Percentiles rank a stretch among this genome's conserved stretches.
Evolutionary conservation across 2,888 invertebrate genomes (phyloP).

Genomic region (Lumbricus terrestris): DNA sequence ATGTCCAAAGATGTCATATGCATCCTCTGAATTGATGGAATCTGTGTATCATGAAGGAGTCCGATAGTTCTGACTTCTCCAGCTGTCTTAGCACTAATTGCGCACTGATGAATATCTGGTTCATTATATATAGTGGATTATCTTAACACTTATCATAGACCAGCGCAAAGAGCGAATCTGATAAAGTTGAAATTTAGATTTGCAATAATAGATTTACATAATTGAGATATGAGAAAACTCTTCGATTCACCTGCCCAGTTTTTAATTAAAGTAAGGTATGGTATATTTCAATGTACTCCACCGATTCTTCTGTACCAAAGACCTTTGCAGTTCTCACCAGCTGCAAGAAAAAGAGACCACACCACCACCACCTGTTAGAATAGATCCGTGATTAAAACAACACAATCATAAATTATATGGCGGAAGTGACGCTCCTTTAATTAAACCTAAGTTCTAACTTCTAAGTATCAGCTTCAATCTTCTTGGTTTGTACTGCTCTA

Average conservation of each 20-base stretch:
- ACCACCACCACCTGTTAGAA: constrained; percentile 20
- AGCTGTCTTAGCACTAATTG: background rate
- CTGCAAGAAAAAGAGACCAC: constrained; percentile 44
- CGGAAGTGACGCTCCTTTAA: background rate
- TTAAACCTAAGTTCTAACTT: background rate
- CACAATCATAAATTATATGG: no score
- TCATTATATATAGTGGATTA: background rate
- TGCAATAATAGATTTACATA: background rate
- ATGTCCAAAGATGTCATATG: no score
- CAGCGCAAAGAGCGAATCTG: background rate
- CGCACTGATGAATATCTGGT: background rate
- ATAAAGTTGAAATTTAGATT: background rate
- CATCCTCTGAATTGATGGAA: background rate
- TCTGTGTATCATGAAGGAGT: background rate
- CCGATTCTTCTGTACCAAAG: constrained; percentile 97
- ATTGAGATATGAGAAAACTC: background rate
- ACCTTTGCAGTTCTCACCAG: constrained; percentile 98
- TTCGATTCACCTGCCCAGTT: constrained; percentile 78
- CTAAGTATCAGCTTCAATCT: background rate
- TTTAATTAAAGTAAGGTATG: constrained; percentile 99
- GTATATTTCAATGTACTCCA: constrained; percentile 99
- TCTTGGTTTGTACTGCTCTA: background rate
- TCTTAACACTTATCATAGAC: background rate
- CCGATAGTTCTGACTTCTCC: background rate
- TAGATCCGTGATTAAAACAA: background rate